phyloP scores from a whole-genome alignment of 1,140 invertebrate species.

The Drosophila murphyi region DNA sequence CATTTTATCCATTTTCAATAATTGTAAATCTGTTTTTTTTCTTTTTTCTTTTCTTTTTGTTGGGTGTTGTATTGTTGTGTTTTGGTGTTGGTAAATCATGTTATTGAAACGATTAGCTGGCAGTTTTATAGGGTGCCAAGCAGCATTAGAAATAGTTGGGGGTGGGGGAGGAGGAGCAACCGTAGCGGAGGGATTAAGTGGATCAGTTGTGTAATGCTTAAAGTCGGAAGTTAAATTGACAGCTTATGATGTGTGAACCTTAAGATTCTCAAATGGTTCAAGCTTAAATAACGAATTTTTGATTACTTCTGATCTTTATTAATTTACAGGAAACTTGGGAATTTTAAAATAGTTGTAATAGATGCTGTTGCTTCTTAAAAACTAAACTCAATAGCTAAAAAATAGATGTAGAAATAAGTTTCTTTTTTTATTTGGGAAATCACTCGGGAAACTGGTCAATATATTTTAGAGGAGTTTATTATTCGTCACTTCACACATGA shows the following conservation, averaged over 20 bases:
- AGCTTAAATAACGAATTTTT: background rate
- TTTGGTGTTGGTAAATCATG: constrained; percentile 72
- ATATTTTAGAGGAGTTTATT: too few relatives aligned
- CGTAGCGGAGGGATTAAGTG: constrained; percentile 3
- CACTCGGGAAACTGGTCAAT: too few relatives aligned
- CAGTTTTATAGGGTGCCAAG: constrained; percentile 73
- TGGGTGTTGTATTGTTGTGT: constrained; percentile 49
- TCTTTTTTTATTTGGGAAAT: too few relatives aligned
- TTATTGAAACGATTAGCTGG: constrained; percentile 79
- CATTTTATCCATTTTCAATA: constrained; percentile 62
- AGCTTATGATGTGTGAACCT: background rate
- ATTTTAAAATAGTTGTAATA: too few relatives aligned
- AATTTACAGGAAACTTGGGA: too few relatives aligned
- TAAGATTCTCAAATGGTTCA: background rate
- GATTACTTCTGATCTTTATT: background rate
- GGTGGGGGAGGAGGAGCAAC: background rate
- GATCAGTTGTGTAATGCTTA: constrained; percentile 8
- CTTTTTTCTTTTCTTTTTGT: too few relatives aligned
- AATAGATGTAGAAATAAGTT: too few relatives aligned
- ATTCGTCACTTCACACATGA: too few relatives aligned
- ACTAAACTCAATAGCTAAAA: too few relatives aligned
- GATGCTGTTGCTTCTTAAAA: too few relatives aligned
- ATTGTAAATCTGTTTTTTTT: constrained; percentile 59
- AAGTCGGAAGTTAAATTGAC: background rate
- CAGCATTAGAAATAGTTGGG: background rate